These are phyloP conservation scores for Prosapia bicincta DNA, from an alignment of 2,888 invertebrate genomes.

Conservation along the genomic window DNA sequence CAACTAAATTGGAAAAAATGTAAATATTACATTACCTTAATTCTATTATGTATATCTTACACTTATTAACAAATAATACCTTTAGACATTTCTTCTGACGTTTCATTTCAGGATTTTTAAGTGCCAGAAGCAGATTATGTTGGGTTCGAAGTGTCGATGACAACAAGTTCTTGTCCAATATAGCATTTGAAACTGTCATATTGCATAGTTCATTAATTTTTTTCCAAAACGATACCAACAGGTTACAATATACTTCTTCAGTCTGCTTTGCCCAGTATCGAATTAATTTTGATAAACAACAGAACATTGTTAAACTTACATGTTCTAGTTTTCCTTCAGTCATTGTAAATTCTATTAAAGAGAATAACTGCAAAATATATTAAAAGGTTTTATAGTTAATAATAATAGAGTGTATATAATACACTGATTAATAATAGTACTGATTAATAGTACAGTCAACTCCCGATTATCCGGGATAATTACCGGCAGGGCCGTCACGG, in stretches of 20 bases:
- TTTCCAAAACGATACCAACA: conserved; percentile 11
- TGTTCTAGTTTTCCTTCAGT: conserved; percentile 16
- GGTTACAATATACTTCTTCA: not conserved
- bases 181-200: not conserved
- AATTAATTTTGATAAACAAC: conserved; percentile 6
- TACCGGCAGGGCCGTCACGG: too few species aligned
- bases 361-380: conserved; percentile 15
- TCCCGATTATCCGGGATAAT: too few species aligned
- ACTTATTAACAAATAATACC: too few species aligned
- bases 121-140: conserved; percentile 10
- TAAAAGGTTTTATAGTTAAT: too few species aligned
- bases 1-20: too few species aligned
- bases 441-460: too few species aligned
- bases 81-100: not conserved
- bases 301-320: not conserved
- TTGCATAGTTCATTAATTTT: not conserved
- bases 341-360: conserved; percentile 17
- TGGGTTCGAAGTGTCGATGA: conserved; percentile 2
- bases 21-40: too few species aligned
- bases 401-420: too few species aligned
- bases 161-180: conserved; percentile 1
- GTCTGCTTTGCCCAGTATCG: conserved; percentile 17
- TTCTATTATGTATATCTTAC: too few species aligned
- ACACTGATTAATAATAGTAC: too few species aligned
- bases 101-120: conserved; percentile 10